Conservation (phyloP, 2,888 invertebrate species). For the Proisotoma minuta region DNA sequence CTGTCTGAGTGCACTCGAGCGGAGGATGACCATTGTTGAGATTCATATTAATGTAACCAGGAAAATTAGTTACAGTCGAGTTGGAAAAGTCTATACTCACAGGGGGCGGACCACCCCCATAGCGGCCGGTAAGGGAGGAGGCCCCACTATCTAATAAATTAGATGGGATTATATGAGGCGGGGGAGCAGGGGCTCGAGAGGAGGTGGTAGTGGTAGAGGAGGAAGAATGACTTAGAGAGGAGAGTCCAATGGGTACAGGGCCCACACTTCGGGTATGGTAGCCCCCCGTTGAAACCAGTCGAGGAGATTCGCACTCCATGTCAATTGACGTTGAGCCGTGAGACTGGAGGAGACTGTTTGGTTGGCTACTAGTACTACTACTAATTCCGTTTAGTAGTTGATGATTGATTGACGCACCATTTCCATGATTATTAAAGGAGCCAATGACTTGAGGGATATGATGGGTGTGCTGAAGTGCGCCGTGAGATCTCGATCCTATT, state of each 20-base stretch:
- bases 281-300: conserved; percentile 29
- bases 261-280: conserved; percentile 45
- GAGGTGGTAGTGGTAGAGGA: conserved; percentile 20
- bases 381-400: too few species aligned
- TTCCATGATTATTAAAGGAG: conserved; percentile 37
- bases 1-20: conserved; percentile 52
- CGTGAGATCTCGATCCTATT: conserved; percentile 13
- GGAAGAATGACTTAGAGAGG: conserved; percentile 44
- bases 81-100: conserved; percentile 52
- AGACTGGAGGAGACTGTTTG: conserved; percentile 14
- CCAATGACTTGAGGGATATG: conserved; percentile 39
- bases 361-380: too few species aligned
- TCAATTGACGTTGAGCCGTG: conserved; percentile 51
- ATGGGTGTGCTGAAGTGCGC: conserved; percentile 31
- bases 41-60: conserved; percentile 49
- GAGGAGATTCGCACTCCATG: conserved; percentile 76
- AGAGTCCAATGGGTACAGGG: conserved; percentile 35
- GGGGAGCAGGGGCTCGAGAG: conserved; percentile 33
- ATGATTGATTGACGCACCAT: conserved; percentile 19
- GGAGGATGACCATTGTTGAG: conserved; percentile 47
- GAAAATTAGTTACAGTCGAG: conserved; percentile 53
- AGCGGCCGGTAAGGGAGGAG: conserved; percentile 39
- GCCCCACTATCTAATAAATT: conserved; percentile 40
- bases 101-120: conserved; percentile 49
- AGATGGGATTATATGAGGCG: conserved; percentile 41